A percentile compares a stretch with the other conserved stretches of the same genome.
Evolutionary conservation across 2,888 invertebrate genomes (phyloP).

Genomic region (Phortica magna): DNA sequence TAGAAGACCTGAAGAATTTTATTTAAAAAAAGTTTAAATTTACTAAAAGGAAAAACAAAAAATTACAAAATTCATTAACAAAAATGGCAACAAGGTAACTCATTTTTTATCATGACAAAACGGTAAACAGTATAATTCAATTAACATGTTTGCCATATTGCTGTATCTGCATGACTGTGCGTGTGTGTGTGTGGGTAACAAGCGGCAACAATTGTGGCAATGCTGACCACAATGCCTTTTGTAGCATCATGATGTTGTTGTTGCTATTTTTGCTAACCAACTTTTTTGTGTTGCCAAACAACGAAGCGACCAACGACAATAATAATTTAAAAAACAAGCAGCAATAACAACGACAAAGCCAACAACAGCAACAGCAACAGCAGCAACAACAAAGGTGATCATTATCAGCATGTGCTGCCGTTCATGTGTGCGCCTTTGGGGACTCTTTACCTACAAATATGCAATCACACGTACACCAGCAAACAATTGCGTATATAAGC

Average conservation of each 20-base stretch:
- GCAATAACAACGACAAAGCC: background rate
- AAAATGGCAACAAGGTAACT: background rate
- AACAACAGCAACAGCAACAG: constrained; percentile 37
- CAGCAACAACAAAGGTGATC: constrained; percentile 42
- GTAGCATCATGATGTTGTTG: background rate
- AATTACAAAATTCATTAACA: background rate
- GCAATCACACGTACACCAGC: background rate
- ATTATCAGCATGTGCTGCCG: background rate
- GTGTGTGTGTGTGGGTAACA: constrained; percentile 6
- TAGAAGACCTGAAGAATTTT: no score
- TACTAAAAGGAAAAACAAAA: background rate
- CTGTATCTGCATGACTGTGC: background rate
- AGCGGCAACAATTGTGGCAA: background rate
- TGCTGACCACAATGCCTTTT: background rate
- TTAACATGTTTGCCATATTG: constrained; percentile 13
- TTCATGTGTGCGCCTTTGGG: constrained; percentile 1
- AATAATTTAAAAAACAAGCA: background rate
- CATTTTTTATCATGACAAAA: constrained; percentile 14
- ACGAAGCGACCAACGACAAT: background rate
- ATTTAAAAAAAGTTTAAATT: no score
- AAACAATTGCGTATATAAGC: background rate
- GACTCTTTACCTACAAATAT: constrained; percentile 25
- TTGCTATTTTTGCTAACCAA: background rate
- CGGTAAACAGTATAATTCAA: constrained; percentile 23
- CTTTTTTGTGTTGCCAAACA: background rate